phyloP scores from a whole-genome alignment of 2,113 vertebrate species.

The Cranoglanis bouderius region DNA sequence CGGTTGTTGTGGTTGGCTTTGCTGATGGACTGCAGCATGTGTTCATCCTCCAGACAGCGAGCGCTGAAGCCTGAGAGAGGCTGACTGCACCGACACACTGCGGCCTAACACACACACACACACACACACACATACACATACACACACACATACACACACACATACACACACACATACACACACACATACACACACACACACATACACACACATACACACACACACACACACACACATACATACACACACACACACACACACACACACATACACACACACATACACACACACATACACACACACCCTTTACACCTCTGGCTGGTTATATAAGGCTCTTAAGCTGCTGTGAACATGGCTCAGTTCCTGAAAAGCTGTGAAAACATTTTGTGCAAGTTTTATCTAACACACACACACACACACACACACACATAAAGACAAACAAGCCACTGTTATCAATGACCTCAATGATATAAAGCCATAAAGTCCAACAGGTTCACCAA shows the following conservation, averaged over 20 bases:
- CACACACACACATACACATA: constrained; percentile 31
- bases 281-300: too few relatives aligned
- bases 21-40: constrained; percentile 94
- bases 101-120: constrained; percentile 74
- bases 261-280: too few relatives aligned
- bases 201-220: too few relatives aligned
- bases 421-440: constrained; percentile 25
- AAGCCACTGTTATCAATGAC: background rate
- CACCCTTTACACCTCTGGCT: too few relatives aligned
- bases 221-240: too few relatives aligned
- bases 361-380: background rate
- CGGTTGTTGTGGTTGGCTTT: constrained; percentile 90
- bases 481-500: background rate
- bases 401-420: constrained; percentile 23
- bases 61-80: constrained; percentile 97
- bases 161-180: too few relatives aligned
- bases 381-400: background rate
- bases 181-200: too few relatives aligned
- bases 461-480: background rate
- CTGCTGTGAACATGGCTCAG: background rate
- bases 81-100: constrained; percentile 96
- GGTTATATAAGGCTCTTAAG: background rate
- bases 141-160: constrained; percentile 9
- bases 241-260: too few relatives aligned
- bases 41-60: constrained; percentile 93